These are phyloP conservation scores for Ormyrus pomaceus DNA, from an alignment of 2,888 invertebrate species.

Conservation along the genomic window DNA sequence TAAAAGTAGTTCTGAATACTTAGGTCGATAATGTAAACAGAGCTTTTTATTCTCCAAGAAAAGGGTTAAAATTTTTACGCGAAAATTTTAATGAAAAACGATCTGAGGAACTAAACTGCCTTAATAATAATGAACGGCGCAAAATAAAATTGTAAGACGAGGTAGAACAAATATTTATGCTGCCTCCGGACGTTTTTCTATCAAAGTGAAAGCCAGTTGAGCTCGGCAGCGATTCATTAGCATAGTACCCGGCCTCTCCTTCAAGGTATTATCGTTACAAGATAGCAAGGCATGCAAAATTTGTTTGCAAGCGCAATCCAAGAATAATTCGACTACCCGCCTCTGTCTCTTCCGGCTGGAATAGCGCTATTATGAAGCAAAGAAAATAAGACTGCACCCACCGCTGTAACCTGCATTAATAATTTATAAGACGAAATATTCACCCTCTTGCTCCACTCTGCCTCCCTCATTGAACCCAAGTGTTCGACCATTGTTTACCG, in stretches of 20 bases:
- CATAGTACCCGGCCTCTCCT: conserved; percentile 1
- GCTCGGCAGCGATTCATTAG: conserved; percentile 32
- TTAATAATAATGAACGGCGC: no score
- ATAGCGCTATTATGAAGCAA: conserved; percentile 1
- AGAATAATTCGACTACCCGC: conserved; percentile 29
- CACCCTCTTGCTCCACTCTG: not conserved
- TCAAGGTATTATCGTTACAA: conserved; percentile 29
- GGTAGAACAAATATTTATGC: conserved; percentile 38
- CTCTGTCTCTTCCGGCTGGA: not conserved
- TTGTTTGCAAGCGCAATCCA: conserved; percentile 24
- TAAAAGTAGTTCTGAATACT: no score
- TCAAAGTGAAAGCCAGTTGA: no score
- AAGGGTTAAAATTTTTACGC: no score
- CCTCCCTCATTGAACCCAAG: not conserved
- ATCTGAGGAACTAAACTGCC: no score
- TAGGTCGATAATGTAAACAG: no score
- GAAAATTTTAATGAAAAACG: no score
- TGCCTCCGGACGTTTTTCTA: conserved; percentile 9
- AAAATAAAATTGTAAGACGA: conserved; percentile 10
- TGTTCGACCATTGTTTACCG: no score
- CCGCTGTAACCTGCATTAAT: conserved; percentile 14
- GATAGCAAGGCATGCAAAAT: conserved; percentile 8
- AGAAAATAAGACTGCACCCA: not conserved
- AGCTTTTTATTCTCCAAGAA: no score
- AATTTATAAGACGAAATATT: conserved; percentile 38